phyloP scores from a whole-genome alignment of 2,113 vertebrate genomes.

The Leucopsar rothschildi region DNA sequence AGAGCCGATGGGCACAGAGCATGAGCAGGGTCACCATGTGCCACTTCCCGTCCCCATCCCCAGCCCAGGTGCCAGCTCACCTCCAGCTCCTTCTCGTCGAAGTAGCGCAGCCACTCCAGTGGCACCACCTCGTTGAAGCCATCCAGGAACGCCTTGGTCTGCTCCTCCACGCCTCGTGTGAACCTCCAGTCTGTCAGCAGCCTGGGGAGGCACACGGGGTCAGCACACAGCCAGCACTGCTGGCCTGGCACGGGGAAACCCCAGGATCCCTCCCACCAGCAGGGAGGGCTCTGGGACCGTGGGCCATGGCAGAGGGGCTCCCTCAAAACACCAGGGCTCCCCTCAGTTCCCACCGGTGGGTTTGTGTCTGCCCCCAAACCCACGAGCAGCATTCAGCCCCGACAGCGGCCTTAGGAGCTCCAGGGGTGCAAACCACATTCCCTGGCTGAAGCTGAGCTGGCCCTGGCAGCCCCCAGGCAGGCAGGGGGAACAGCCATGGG shows the following conservation, averaged over 20 bases:
- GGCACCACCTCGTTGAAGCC: constrained; percentile 98
- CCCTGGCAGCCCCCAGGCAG: background rate
- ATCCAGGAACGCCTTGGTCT: constrained; percentile 96
- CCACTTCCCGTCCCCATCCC: background rate
- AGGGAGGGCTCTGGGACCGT: rapidly evolving
- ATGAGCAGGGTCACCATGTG: rapidly evolving
- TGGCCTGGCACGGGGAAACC: rapidly evolving
- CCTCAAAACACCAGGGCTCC: background rate
- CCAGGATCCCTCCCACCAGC: background rate
- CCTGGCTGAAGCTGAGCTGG: background rate
- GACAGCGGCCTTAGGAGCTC: rapidly evolving
- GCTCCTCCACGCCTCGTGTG: constrained; percentile 93
- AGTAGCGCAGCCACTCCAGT: constrained; percentile 95
- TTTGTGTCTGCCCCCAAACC: background rate
- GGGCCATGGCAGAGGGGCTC: background rate
- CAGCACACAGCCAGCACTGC: rapidly evolving
- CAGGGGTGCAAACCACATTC: background rate
- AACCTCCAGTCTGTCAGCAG: constrained; percentile 97
- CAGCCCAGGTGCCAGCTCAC: background rate
- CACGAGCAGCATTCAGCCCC: background rate
- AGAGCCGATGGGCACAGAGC: rapidly evolving
- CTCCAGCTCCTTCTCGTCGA: constrained; percentile 96
- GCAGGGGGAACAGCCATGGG: background rate
- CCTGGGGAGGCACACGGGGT: constrained; percentile 61
- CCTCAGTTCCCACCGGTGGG: background rate